Evolutionary conservation across 2,888 invertebrate species (phyloP), one percentile per base, ranked within the genome.

Genomic region (Gryllus longicercus): DNA sequence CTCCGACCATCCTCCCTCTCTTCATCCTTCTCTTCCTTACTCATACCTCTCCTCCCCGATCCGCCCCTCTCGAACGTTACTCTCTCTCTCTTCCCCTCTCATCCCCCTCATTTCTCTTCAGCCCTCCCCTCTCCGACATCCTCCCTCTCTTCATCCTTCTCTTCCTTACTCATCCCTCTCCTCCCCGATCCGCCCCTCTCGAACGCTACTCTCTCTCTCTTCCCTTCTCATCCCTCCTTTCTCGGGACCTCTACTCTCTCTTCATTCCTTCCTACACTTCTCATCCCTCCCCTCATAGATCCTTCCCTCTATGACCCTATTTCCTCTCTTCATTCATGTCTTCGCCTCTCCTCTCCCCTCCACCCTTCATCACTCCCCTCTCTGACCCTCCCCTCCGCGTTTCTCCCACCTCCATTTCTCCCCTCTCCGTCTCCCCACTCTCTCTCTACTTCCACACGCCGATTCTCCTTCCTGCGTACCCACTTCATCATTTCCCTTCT

Each of bases 341-440:
- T 74, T 79, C 38, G 74, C 77, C 79, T 78, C 76, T 80, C 78
- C 78, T 75, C 79, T 50, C 80, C 78, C 76, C 76, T 80, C 79
- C 74, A 23, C 80, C 80, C 81, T 81, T 82, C 83, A 84, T 82
- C 85, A 84, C 85, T 84, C 14, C 38, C 50, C 14, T n/a, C n/a
- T 16, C 77, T 50, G 3, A 5, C 49, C 16, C n/a, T 14, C 49
- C 49, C 38, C n/a, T 12, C 49, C 5, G 38, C 77, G 4, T 49
- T 8, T 5, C 38, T 8, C 5, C 8, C 8, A 38, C 38, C 38
- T 8, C 8, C 38, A 8, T 38, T 38, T 38, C 38, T 38, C 38
- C 38, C 38, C 8, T 38, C 0, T 8, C 38, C 8, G 5, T 77
- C 16, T 5, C 77, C 11, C n/a, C 25, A 14, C 25, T 49, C 3